These are phyloP conservation scores for Shinisaurus crocodilurus DNA, from an alignment of 2,113 vertebrate genomes.

Conservation along the genomic window DNA sequence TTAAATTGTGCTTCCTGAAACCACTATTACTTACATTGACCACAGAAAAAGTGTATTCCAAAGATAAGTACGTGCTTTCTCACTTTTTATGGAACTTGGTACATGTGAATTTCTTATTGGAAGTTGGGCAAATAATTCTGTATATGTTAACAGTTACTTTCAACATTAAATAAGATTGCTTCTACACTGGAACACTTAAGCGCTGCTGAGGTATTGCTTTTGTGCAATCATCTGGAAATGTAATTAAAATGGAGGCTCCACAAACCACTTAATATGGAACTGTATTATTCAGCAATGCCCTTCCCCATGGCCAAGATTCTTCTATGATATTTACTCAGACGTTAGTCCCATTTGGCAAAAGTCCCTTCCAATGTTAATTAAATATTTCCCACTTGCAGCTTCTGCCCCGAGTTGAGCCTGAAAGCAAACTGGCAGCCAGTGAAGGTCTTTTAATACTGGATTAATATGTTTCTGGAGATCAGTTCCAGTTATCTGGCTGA, in stretches of 20 bases:
- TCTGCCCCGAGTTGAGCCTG: neutral
- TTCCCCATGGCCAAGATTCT: neutral
- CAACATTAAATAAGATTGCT: constrained; percentile 13
- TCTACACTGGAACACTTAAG: neutral
- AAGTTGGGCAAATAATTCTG: constrained; percentile 47
- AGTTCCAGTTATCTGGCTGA: neutral
- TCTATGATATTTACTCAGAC: neutral
- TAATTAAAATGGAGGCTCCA: neutral
- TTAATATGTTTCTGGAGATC: neutral
- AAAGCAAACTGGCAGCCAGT: neutral
- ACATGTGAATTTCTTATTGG: constrained; percentile 11
- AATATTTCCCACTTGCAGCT: neutral
- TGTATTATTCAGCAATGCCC: neutral
- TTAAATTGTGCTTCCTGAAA: neutral
- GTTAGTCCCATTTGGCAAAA: neutral
- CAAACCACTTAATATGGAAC: neutral
- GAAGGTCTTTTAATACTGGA: neutral
- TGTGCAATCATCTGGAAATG: neutral
- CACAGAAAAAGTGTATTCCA: constrained; percentile 26
- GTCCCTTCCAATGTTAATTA: neutral
- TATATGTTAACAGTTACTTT: constrained; percentile 14
- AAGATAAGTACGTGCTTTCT: constrained; percentile 21
- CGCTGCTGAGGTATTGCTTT: neutral
- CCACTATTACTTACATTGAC: neutral
- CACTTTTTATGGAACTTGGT: constrained; percentile 25